Evolutionary conservation across 2,113 vertebrate species (phyloP).

Genomic region (Nannospalax galili): DNA sequence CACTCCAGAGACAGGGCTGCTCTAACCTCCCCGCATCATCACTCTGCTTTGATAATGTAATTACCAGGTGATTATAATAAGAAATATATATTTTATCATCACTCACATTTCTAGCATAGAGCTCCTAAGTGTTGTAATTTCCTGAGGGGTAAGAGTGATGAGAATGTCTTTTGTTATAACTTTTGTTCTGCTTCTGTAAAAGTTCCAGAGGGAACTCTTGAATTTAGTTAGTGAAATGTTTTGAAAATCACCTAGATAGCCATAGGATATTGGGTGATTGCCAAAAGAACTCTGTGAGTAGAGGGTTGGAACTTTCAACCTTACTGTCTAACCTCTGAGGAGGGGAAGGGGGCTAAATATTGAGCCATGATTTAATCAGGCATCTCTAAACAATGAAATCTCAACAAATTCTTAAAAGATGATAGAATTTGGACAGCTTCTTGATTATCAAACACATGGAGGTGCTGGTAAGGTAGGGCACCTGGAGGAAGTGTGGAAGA

Average conservation of each 20-base stretch:
- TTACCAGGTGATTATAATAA: slow-evolving; percentile 57
- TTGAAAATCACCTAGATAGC: neutral
- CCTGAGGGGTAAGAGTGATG: neutral
- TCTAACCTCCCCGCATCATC: slow-evolving; percentile 62
- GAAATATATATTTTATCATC: neutral
- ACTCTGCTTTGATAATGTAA: slow-evolving; percentile 71
- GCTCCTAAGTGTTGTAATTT: neutral
- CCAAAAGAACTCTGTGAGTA: too few relatives aligned
- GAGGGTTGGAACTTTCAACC: too few relatives aligned
- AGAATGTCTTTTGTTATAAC: neutral
- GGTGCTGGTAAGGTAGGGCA: too few relatives aligned
- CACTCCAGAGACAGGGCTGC: slow-evolving; percentile 61
- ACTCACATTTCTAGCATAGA: neutral
- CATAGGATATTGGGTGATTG: too few relatives aligned
- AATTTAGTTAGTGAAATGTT: neutral
- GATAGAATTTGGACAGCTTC: too few relatives aligned
- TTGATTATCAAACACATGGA: too few relatives aligned
- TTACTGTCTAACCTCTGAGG: too few relatives aligned
- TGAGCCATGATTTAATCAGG: too few relatives aligned
- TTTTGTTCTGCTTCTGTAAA: neutral
- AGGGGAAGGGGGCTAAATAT: too few relatives aligned
- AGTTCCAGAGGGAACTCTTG: neutral
- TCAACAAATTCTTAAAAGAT: too few relatives aligned
- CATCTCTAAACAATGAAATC: too few relatives aligned
- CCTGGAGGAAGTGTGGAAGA: too few relatives aligned